These are phyloP conservation scores for Plectropomus leopardus DNA, from an alignment of 2,113 vertebrate species.

Conservation along the genomic window DNA sequence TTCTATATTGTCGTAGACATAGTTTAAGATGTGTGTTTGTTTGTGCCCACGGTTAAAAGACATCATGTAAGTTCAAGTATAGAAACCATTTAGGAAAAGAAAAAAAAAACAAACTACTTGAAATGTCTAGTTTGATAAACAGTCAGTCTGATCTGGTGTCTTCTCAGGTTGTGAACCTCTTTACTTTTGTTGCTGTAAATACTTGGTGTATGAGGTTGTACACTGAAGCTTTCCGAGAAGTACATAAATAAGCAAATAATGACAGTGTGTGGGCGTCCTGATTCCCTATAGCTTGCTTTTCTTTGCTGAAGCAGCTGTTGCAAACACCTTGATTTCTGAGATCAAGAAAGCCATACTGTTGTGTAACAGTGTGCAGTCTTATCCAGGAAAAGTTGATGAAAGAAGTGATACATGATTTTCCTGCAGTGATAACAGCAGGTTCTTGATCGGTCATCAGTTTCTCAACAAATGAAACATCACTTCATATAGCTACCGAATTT, in stretches of 20 bases:
- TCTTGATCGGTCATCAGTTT: too few relatives aligned
- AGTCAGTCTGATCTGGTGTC: background rate
- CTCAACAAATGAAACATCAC: too few relatives aligned
- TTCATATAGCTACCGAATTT: too few relatives aligned
- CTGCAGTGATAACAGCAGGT: background rate
- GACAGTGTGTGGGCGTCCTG: background rate
- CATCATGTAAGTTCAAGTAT: background rate
- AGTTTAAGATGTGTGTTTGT: too few relatives aligned
- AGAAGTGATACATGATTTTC: background rate
- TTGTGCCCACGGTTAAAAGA: background rate
- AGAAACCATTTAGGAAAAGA: background rate
- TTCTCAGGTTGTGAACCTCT: background rate
- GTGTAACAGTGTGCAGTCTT: background rate
- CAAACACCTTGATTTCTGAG: constrained; percentile 1
- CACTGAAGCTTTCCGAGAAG: background rate
- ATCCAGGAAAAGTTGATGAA: background rate
- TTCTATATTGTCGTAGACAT: background rate
- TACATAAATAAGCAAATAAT: constrained; percentile 6
- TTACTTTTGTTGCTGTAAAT: background rate
- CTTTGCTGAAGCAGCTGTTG: background rate
- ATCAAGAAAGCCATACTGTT: background rate
- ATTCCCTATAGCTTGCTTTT: constrained; percentile 9
- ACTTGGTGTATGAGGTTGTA: background rate
- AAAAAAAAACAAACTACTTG: background rate
- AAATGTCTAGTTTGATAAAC: background rate